These are phyloP conservation scores for Teleiodes luculella DNA, from an alignment of 2,888 invertebrate species.

Conservation along the genomic window DNA sequence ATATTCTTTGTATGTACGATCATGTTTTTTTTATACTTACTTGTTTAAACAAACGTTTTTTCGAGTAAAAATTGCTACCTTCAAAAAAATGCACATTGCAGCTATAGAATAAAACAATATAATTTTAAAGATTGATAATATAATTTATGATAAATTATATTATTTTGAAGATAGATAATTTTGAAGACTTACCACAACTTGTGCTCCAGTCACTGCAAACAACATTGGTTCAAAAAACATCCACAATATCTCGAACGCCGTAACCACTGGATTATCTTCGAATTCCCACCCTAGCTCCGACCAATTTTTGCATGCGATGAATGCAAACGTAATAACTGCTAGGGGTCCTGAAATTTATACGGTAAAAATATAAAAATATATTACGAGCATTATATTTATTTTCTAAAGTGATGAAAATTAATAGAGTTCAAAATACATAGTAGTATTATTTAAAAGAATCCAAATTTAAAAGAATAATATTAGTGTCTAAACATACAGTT, in stretches of 20 bases:
- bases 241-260: slow-evolving; percentile 91
- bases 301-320: slow-evolving; percentile 86
- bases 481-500: no score
- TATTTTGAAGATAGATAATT: no score
- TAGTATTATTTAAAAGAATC: no score
- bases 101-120: background rate
- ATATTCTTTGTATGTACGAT: no score
- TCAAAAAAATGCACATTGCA: background rate
- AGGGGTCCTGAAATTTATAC: slow-evolving; percentile 85
- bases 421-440: no score
- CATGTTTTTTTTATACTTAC: no score
- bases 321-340: slow-evolving; percentile 85
- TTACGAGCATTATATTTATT: no score
- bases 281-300: slow-evolving; percentile 85
- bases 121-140: background rate
- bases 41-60: no score
- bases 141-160: background rate
- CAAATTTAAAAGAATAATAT: no score
- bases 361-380: no score
- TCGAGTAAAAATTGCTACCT: no score
- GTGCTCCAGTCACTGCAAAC: slow-evolving; percentile 91
- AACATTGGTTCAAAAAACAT: slow-evolving; percentile 93
- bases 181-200: slow-evolving; percentile 77
- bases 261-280: slow-evolving; percentile 87
- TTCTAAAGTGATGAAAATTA: no score